Conservation (phyloP, 2,797 vertebrate genomes). For the Urophycis tenuis region DNA sequence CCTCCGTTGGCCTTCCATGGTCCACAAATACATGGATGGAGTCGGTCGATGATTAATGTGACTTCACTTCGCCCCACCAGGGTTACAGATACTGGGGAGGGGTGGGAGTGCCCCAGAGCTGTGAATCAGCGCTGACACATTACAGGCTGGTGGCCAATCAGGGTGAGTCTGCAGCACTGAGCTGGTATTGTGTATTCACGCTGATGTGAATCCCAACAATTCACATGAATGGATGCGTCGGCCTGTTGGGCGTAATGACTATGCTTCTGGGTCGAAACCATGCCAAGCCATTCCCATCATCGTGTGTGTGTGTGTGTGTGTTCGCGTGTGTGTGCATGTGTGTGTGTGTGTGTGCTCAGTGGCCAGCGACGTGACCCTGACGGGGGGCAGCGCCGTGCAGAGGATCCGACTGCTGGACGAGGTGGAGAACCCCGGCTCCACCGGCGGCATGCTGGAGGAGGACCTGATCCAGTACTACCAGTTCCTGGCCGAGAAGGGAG, state of each 20-base stretch:
- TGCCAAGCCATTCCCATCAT: too few species aligned
- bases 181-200: background rate
- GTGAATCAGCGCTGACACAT: constrained; percentile 95
- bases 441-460: constrained; percentile 95
- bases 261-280: too few species aligned
- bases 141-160: constrained; percentile 94
- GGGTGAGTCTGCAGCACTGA: constrained; percentile 62
- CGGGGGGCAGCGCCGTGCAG: constrained; percentile 92
- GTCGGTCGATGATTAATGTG: background rate
- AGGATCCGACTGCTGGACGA: constrained; percentile 92
- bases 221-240: background rate
- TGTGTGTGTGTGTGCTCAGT: constrained; percentile 55
- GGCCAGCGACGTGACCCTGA: constrained; percentile 93
- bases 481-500: constrained; percentile 96
- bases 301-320: too few species aligned
- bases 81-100: constrained; percentile 98
- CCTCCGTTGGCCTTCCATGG: background rate
- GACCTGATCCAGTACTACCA: constrained; percentile 99
- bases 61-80: constrained; percentile 55
- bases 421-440: constrained; percentile 91
- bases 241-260: too few species aligned
- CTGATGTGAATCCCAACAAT: background rate
- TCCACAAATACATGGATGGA: background rate
- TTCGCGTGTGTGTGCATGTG: too few species aligned
- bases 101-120: constrained; percentile 94